Base-by-base conservation (phyloP, 1,140 invertebrate genomes). In the Phocides pigmalion region DNA sequence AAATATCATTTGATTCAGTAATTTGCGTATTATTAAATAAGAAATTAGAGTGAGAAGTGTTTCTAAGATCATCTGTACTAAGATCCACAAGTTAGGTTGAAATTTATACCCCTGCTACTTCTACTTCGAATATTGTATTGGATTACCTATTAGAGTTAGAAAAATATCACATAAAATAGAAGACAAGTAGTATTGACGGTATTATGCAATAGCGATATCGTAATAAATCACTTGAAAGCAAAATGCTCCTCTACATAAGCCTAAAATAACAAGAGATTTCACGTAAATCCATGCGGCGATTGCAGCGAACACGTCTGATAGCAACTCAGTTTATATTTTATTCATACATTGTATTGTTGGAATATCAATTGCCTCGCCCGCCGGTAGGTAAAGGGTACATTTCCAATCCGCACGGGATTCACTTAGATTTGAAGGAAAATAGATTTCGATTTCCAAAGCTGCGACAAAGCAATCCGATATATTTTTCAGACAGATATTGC, bases 401-500 rank as follows among this genome's bases (percentile, higher is more conserved):
- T 89, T 89, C 84, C 89, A 89, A 91, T 90, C 87, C 89, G 89
- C 89, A 87, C 87, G 89, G 89, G 89, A 91, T 91, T 91, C 89
- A 89, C 89, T 91, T 91, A 91, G 89, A 89, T 91, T 91, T 89
- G 89, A 91, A 89, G 89, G 89, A 89, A 91, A 89, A 91, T 91
- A 91, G 87, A 91, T 91, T 89, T 91, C 86, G 89, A 91, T 91
- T 89, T 89, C 79, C 80, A 89, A 88, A 91, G 87, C 89, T 89
- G 85, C 89, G 89, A 91, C 89, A 91, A 91, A 91, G 89, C 89
- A 89, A 91, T 91, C 88, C 85, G 89, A 91, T 89, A 91, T 91
- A 91, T 91, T 91, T 91, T 91, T 89, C 87, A 91, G 89, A 91
- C 89, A 91, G 89, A 91, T 91, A 91, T 91, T 89, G 89, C 84